Conservation (phyloP, 2,113 vertebrate genomes). For the Aldabrachelys gigantea region DNA sequence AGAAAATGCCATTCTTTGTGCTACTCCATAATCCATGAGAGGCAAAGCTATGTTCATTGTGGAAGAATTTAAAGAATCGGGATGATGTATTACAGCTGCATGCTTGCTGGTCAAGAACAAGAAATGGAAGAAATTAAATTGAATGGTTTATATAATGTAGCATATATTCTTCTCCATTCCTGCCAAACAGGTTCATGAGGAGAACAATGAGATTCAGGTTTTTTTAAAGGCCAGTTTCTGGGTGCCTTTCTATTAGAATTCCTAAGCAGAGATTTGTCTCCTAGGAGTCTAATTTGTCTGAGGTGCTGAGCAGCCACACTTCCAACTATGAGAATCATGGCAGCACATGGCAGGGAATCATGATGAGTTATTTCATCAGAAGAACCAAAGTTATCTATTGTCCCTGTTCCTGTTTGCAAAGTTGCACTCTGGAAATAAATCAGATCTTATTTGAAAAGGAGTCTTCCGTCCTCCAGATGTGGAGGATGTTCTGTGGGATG, state of each 20-base stretch:
- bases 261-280: not conserved
- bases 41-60: not conserved
- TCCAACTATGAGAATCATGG: not conserved
- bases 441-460: not conserved
- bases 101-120: not conserved
- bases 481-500: not conserved
- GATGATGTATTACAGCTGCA: not conserved
- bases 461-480: not conserved
- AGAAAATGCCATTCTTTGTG: not conserved
- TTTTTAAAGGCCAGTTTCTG: not conserved
- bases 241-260: not conserved
- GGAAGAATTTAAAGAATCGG: not conserved
- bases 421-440: not conserved
- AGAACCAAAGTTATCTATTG: not conserved
- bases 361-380: not conserved
- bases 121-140: not conserved
- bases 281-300: not conserved
- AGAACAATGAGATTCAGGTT: not conserved
- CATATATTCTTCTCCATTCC: not conserved
- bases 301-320: not conserved
- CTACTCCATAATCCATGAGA: not conserved
- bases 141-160: not conserved
- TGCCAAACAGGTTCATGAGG: not conserved
- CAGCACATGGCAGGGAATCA: not conserved
- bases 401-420: not conserved